A percentile compares a stretch with the other conserved stretches of the same genome.
Evolutionary conservation across 64 coral and sea anemone species (phyloP).

Genomic region (Stichodactyla helianthus): DNA sequence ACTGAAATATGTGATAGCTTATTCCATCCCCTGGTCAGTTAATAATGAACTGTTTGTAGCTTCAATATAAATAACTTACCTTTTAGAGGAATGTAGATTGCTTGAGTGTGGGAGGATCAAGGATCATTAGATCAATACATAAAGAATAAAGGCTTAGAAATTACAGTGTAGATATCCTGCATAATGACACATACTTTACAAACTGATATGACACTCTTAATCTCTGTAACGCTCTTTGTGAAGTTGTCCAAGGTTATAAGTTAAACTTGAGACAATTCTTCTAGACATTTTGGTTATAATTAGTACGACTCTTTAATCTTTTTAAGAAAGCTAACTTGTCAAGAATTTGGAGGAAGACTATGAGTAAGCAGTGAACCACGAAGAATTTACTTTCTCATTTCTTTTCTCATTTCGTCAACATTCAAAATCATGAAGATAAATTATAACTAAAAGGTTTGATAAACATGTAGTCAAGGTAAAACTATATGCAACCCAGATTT

Average conservation of each 20-base stretch:
- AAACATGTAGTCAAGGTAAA: not conserved
- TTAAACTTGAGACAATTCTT: no score
- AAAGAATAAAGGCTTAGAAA: no score
- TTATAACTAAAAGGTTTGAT: not conserved
- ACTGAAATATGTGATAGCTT: not conserved
- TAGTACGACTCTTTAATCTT: no score
- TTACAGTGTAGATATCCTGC: no score
- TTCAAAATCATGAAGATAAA: slow-evolving; percentile 5
- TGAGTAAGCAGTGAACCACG: not conserved
- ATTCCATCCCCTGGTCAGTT: not conserved
- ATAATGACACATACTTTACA: no score
- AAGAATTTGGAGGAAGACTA: not conserved
- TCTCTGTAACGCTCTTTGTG: no score
- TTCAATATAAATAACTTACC: not conserved
- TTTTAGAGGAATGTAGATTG: not conserved
- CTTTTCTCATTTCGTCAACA: not conserved
- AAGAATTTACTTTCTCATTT: not conserved
- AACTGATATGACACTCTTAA: no score
- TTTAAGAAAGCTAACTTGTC: no score
- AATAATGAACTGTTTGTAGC: not conserved
- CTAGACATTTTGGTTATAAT: no score
- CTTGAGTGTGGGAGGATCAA: no score
- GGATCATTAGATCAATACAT: not conserved
- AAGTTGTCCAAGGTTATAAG: no score
- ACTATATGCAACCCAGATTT: not conserved